A percentile compares a stretch with the other conserved stretches of the same genome.
These are phyloP conservation scores for Hyles lineata DNA, from an alignment of 2,888 invertebrate genomes.

Conservation along the genomic window DNA sequence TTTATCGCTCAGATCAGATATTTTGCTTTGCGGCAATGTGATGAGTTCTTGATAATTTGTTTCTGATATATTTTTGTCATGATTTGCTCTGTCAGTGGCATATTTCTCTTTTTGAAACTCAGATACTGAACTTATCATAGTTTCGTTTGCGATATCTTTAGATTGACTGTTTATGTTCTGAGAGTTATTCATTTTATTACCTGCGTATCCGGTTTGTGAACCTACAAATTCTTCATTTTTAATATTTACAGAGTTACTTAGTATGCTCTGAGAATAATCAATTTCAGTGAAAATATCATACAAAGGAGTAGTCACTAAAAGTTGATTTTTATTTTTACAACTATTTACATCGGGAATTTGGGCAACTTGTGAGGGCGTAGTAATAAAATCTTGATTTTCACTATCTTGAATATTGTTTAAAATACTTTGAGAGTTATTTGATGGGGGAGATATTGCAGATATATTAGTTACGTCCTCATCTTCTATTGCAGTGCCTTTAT, in stretches of 20 bases:
- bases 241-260: conserved; percentile 36
- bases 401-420: too few relatives aligned
- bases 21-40: not conserved
- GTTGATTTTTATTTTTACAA: not conserved
- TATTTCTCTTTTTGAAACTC: too few relatives aligned
- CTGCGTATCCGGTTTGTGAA: not conserved
- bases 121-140: not conserved
- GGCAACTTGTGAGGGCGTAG: not conserved
- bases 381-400: conserved; percentile 10
- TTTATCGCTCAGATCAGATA: not conserved
- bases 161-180: not conserved
- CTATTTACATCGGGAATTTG: not conserved
- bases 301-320: conserved; percentile 45
- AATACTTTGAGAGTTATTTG: conserved; percentile 3
- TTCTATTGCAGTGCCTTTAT: conserved; percentile 22
- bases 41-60: not conserved
- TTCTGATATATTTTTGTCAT: not conserved
- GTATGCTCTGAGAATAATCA: conserved; percentile 53
- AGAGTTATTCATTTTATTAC: not conserved
- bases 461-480: conserved; percentile 4
- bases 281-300: conserved; percentile 20
- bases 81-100: too few relatives aligned
- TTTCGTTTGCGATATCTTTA: not conserved
- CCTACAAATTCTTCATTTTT: conserved; percentile 28
- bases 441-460: not conserved